Evolutionary conservation across 2,797 vertebrate genomes (phyloP), one percentile per base, ranked within the genome.

Genomic region (Enteromius radiatus): DNA sequence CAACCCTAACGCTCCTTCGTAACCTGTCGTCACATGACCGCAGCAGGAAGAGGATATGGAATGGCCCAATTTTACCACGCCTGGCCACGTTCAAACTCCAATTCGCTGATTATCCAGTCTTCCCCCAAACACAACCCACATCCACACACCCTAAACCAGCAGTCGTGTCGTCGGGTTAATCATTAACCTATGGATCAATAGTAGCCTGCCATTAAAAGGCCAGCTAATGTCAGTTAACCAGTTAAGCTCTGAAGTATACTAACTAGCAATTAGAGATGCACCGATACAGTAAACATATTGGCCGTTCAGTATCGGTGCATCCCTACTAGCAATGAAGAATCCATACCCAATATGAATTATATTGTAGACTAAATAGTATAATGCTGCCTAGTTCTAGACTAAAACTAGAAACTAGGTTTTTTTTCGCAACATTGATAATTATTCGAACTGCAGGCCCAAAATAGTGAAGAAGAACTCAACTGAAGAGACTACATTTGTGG

Each of bases 101-200:
- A 87, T 90, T 90, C 76, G 69, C 86, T 49, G 76, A 85, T 88
- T 83, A 88, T 75, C 71, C 84, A 81, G 90, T 88, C 84, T 81
- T 85, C 82, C 86, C 69, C 33, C 64, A 83, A 79, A 71, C 84
- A 87, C 80, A 83, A 69, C 85, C 76, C 82, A 80, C 67, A 81
- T 84, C 41, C 80, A 82, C 78, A 80, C 70, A 21, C 49, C 12
- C 14, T 73, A 63, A 54, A 33, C 23, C 28, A 36, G 68, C 78
- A 63, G 78, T 78, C 83, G 86, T 76, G 78, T 82, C 68, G 65
- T 56, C 38, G 19, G 61, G 76, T 26, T 88, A 88, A 95, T 95
- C 19, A 96, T 96, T 96, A 95, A 95, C 92, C 75, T 8, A 70
- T 0, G 1, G 81, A 86, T 89, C 70, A 67, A 84, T 74, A 65